Conservation (phyloP, 2,888 invertebrate species). For the Cheilosia vulpina region DNA sequence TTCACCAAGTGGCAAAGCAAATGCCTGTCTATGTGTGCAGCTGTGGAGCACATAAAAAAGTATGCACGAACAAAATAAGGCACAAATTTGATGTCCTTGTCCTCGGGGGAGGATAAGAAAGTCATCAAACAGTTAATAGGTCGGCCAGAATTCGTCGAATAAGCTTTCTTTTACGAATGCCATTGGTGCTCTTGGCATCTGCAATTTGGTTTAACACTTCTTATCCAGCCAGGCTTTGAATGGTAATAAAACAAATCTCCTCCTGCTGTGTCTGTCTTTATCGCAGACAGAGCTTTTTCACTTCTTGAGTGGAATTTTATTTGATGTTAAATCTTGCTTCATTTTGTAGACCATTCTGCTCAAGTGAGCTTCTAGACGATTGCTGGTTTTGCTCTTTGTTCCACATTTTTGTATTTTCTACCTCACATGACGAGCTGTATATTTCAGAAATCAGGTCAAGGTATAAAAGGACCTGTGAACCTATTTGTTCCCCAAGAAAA, state of each 20-base stretch:
- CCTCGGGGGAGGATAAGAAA: slow-evolving; percentile 41
- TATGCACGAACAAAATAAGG: slow-evolving; percentile 9
- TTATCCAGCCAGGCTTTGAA: slow-evolving; percentile 6
- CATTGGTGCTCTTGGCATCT: slow-evolving; percentile 9
- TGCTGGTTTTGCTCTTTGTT: background rate
- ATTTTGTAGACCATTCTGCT: slow-evolving; percentile 24
- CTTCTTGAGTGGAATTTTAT: slow-evolving; percentile 40
- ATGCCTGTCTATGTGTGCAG: background rate
- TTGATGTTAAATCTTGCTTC: slow-evolving; percentile 36
- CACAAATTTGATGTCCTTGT: slow-evolving; percentile 44
- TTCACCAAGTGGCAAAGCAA: slow-evolving; percentile 31
- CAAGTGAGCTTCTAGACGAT: background rate
- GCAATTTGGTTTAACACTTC: slow-evolving; percentile 36
- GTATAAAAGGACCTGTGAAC: too few species aligned
- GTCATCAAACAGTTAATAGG: slow-evolving; percentile 57
- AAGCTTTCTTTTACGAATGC: slow-evolving; percentile 30
- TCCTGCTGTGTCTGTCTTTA: slow-evolving; percentile 27
- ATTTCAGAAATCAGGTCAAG: too few species aligned
- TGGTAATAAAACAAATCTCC: slow-evolving; percentile 46
- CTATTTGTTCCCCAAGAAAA: too few species aligned
- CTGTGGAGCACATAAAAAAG: background rate
- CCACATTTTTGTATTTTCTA: too few species aligned
- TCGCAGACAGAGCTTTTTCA: slow-evolving; percentile 44
- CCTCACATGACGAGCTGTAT: background rate
- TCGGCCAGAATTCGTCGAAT: slow-evolving; percentile 52